Conservation (phyloP, 1,140 invertebrate species). For the Brachionus plicatilis region DNA sequence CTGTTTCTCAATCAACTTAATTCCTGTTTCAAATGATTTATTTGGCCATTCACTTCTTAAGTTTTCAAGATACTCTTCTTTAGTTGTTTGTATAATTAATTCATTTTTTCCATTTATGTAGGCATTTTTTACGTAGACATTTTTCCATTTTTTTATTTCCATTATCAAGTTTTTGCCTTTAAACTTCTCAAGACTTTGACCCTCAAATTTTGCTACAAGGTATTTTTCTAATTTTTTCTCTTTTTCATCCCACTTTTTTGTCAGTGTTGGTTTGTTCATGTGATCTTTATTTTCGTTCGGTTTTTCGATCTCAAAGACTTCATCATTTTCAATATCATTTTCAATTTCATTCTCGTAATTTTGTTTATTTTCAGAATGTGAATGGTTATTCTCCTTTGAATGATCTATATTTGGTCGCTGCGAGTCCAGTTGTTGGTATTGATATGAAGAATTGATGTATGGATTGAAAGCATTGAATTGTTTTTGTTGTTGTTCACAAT, state of each 20-base stretch:
- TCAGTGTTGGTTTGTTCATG: neutral
- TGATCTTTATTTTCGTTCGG: neutral
- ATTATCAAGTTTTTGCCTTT: neutral
- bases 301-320: neutral
- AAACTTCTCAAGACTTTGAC: neutral
- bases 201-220: neutral
- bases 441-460: neutral
- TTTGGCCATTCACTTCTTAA: neutral
- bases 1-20: neutral
- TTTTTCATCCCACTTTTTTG: neutral
- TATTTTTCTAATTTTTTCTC: neutral
- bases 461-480: neutral
- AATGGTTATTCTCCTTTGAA: neutral
- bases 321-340: neutral
- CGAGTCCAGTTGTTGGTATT: neutral
- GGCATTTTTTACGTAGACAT: neutral
- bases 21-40: neutral
- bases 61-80: no score
- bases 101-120: neutral
- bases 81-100: conserved; percentile 6
- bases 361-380: neutral
- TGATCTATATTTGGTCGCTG: neutral
- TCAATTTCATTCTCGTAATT: neutral
- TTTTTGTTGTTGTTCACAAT: neutral
- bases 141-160: neutral